A percentile compares a stretch with the other conserved stretches of the same genome.
Conservation (phyloP, 2,888 invertebrate species). For the Harpalus rufipes region DNA sequence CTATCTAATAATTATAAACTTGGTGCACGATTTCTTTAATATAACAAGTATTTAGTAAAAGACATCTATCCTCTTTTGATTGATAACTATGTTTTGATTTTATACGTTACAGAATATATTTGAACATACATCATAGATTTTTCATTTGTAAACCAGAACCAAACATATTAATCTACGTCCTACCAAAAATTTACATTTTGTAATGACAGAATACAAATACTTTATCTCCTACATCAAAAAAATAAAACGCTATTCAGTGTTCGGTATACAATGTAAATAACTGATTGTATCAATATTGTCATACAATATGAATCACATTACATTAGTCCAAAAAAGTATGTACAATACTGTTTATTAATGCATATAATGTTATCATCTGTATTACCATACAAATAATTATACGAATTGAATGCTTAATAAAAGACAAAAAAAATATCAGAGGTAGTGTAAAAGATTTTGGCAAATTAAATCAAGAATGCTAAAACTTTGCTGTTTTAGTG, state of each 20-base stretch:
- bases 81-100: too few species aligned
- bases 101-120: too few species aligned
- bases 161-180: too few species aligned
- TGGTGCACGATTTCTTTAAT: too few species aligned
- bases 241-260: neutral
- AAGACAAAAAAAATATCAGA: slow-evolving; percentile 2
- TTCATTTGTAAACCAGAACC: too few species aligned
- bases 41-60: too few species aligned
- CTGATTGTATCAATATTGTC: slow-evolving; percentile 17
- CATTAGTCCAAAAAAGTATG: neutral
- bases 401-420: neutral
- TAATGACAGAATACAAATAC: neutral
- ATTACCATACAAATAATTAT: neutral
- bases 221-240: slow-evolving; percentile 8
- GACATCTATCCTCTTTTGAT: too few species aligned
- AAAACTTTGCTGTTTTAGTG: slow-evolving; percentile 11
- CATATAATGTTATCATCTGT: neutral
- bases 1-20: too few species aligned
- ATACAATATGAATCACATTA: slow-evolving; percentile 16
- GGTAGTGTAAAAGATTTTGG: slow-evolving; percentile 12
- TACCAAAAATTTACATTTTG: neutral
- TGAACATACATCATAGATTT: neutral
- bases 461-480: slow-evolving; percentile 11
- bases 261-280: neutral
- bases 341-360: neutral